Percentiles rank a stretch among this genome's conserved stretches.
These are phyloP conservation scores for Anarhynchus alexandrinus DNA, from an alignment of 2,113 vertebrate genomes.

Conservation along the genomic window DNA sequence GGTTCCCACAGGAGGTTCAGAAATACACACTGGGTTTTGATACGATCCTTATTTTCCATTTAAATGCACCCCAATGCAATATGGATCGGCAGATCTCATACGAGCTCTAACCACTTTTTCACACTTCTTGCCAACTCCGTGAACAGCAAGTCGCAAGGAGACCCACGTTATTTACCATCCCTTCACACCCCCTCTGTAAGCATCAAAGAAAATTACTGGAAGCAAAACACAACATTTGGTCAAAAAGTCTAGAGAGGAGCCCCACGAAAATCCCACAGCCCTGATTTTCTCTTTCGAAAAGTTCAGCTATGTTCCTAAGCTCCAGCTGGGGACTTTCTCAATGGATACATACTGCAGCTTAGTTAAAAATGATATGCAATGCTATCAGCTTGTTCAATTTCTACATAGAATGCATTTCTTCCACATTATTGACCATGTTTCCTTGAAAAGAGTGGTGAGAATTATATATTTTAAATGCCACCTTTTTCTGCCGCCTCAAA, in stretches of 20 bases:
- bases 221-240: not conserved
- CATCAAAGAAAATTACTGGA: not conserved
- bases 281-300: not conserved
- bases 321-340: not conserved
- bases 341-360: not conserved
- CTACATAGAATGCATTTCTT: not conserved
- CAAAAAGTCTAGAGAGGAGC: not conserved
- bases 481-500: not conserved
- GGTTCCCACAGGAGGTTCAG: not conserved
- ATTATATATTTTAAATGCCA: not conserved
- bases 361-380: not conserved
- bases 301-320: not conserved
- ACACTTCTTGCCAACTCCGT: not conserved
- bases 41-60: not conserved
- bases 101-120: not conserved
- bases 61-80: not conserved
- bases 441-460: not conserved
- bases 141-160: not conserved
- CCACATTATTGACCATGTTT: not conserved
- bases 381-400: not conserved
- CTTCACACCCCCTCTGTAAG: not conserved
- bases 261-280: not conserved
- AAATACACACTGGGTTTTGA: not conserved
- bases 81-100: not conserved
- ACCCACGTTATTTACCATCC: not conserved